Conservation (phyloP, 2,888 invertebrate species). For the Andrena bucephala region DNA sequence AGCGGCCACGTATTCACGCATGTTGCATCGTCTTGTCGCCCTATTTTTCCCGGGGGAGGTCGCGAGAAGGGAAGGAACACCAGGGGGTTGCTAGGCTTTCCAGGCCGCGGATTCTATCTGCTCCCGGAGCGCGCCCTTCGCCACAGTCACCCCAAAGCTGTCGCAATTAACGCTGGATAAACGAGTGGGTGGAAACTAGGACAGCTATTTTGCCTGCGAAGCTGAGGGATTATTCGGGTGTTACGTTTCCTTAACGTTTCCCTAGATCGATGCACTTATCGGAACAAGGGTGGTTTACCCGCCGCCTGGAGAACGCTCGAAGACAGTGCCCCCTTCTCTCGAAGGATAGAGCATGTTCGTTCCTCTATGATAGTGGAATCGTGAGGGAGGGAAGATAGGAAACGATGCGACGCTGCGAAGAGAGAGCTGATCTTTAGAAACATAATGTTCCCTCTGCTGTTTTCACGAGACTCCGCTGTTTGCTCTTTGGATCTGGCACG, state of each 20-base stretch:
- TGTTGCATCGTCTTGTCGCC: conserved; percentile 39
- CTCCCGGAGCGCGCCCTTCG: not conserved
- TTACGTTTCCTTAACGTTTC: not conserved
- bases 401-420: not conserved
- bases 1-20: conserved; percentile 51
- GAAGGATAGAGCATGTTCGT: not conserved
- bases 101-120: too few relatives aligned
- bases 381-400: not conserved
- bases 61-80: not conserved
- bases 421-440: not conserved
- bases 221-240: not conserved
- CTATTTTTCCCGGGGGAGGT: conserved; percentile 1
- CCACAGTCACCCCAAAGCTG: not conserved
- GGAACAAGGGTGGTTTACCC: not conserved
- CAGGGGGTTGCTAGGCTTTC: too few relatives aligned
- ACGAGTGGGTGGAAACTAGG: too few relatives aligned
- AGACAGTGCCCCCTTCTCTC: too few relatives aligned
- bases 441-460: not conserved
- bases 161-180: conserved; percentile 12
- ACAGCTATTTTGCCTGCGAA: too few relatives aligned
- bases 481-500: not conserved
- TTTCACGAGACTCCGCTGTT: not conserved
- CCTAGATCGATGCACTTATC: not conserved
- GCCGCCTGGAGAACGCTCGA: not conserved
- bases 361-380: not conserved